phyloP scores from a whole-genome alignment of 2,888 invertebrate species.

The Alloplasta piceator region DNA sequence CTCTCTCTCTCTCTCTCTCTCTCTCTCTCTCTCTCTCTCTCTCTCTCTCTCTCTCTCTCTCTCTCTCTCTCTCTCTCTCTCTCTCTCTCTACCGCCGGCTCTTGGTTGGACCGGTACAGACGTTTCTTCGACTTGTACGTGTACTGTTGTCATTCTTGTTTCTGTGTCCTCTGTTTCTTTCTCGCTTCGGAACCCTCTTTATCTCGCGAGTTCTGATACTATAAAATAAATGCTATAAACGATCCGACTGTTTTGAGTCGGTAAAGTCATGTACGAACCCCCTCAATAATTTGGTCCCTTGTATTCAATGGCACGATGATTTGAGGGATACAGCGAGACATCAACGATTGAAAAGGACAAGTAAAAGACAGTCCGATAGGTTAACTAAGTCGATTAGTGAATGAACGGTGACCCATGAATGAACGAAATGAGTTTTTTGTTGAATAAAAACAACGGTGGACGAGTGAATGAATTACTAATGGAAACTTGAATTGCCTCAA shows the following conservation, averaged over 20 bases:
- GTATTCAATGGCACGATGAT: background rate
- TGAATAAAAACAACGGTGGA: too few species aligned
- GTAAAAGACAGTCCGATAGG: too few species aligned
- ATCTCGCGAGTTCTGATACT: constrained; percentile 48
- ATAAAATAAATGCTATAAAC: constrained; percentile 54
- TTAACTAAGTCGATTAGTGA: too few species aligned
- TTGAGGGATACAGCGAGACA: too few species aligned
- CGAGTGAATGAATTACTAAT: too few species aligned
- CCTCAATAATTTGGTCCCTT: background rate
- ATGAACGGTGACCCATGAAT: too few species aligned
- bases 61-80: background rate
- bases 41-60: background rate
- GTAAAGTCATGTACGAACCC: background rate
- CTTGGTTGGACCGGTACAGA: constrained; percentile 28
- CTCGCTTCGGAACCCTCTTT: constrained; percentile 40
- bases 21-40: background rate
- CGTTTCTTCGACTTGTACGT: constrained; percentile 55
- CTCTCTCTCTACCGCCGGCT: background rate
- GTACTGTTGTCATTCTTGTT: constrained; percentile 50
- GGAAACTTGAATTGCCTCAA: too few species aligned
- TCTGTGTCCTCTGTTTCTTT: constrained; percentile 24
- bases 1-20: background rate
- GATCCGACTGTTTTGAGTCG: constrained; percentile 48
- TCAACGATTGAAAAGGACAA: too few species aligned
- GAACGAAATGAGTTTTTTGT: too few species aligned